Conservation (phyloP, 92 coral and sea anemone species). For the Hydrozoanthus gracilis region DNA sequence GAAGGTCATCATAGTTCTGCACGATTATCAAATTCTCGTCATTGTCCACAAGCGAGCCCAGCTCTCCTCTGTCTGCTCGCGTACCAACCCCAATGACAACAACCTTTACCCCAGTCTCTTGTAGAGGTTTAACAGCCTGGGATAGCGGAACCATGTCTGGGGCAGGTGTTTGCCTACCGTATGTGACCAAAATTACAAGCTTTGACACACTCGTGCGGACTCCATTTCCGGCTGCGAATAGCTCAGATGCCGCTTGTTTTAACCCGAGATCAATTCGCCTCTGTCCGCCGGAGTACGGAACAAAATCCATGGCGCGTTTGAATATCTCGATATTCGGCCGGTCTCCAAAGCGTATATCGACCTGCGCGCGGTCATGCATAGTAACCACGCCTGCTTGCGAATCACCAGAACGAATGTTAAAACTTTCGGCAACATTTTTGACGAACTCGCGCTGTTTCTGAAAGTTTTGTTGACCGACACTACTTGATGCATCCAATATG, state of each 20-base stretch:
- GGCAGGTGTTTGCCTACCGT: conserved; percentile 36
- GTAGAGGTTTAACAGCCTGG: conserved; percentile 26
- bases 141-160: background rate
- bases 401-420: conserved; percentile 15
- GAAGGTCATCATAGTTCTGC: conserved; percentile 24
- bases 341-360: conserved; percentile 36
- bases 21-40: conserved; percentile 26
- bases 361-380: conserved; percentile 27
- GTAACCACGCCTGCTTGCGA: conserved; percentile 25
- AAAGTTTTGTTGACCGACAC: conserved; percentile 30
- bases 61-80: conserved; percentile 15
- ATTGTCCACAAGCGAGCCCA: conserved; percentile 8
- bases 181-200: background rate
- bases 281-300: conserved; percentile 33
- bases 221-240: background rate
- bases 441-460: conserved; percentile 32
- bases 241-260: conserved; percentile 12
- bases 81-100: conserved; percentile 36
- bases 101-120: conserved; percentile 5
- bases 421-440: conserved; percentile 34
- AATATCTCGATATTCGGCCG: conserved; percentile 28
- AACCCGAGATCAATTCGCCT: conserved; percentile 42
- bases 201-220: conserved; percentile 1
- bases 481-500: conserved; percentile 39
- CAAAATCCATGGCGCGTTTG: conserved; percentile 31